These are phyloP conservation scores for Sciurus vulgaris DNA, from an alignment of 2,797 vertebrate genomes.

Conservation along the genomic window DNA sequence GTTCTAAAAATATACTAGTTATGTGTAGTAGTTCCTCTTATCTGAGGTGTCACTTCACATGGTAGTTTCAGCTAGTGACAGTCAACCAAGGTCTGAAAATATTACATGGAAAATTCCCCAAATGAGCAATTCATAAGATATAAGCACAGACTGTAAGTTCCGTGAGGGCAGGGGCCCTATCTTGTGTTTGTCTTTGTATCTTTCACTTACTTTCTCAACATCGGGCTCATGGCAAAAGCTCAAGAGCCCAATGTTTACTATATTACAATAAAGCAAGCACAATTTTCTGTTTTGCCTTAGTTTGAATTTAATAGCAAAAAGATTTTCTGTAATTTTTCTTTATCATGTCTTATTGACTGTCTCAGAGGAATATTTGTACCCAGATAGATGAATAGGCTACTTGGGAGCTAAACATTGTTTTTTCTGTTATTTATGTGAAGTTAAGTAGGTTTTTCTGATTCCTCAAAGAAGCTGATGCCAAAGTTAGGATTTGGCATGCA, in stretches of 20 bases:
- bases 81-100: not conserved
- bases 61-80: not conserved
- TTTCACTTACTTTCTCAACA: not conserved
- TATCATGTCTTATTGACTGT: not conserved
- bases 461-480: not conserved
- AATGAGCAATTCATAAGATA: not conserved
- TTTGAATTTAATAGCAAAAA: not conserved
- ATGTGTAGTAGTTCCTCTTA: not conserved
- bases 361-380: not conserved
- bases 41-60: not conserved
- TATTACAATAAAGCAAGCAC: not conserved
- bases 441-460: not conserved
- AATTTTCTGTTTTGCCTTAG: not conserved
- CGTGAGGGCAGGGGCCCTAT: not conserved
- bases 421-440: not conserved
- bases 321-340: not conserved
- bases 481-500: not conserved
- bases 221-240: accelerated
- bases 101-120: not conserved
- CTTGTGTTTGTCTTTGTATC: no score
- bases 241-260: not conserved
- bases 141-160: not conserved
- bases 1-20: not conserved
- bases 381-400: not conserved
- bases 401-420: not conserved